Evolutionary conservation across 2,113 vertebrate species (phyloP).

Genomic region (Rhagologus leucostigma): DNA sequence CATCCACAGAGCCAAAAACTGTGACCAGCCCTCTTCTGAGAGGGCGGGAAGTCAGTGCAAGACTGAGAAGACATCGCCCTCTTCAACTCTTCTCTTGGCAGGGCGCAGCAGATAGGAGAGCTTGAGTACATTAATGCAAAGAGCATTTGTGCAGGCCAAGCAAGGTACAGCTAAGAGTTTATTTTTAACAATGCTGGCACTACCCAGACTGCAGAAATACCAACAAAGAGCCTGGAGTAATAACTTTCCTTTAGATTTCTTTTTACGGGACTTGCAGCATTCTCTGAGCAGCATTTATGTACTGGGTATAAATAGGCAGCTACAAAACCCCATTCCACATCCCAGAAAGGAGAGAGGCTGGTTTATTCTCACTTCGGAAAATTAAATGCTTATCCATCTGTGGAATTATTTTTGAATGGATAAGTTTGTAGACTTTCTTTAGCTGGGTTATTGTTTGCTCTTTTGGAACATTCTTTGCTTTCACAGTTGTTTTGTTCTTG

Average conservation of each 20-base stretch:
- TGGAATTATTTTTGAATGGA: constrained; percentile 35
- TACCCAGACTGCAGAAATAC: background rate
- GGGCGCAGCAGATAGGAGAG: background rate
- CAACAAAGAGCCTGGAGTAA: constrained; percentile 19
- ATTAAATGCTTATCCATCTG: constrained; percentile 37
- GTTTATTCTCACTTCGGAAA: constrained; percentile 20
- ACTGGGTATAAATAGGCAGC: constrained; percentile 30
- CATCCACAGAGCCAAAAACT: background rate
- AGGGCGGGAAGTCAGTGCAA: background rate
- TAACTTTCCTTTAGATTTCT: constrained; percentile 4
- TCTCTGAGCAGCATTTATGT: background rate
- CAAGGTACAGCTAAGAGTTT: background rate
- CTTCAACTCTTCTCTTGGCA: background rate
- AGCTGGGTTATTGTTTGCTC: background rate
- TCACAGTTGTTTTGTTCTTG: constrained; percentile 3
- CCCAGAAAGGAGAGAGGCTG: background rate
- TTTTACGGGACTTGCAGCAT: background rate
- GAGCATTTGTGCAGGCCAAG: background rate
- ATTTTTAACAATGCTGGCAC: background rate
- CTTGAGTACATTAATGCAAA: background rate
- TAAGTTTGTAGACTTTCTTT: background rate
- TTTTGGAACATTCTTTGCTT: background rate
- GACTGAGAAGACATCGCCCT: background rate
- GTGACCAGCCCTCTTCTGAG: background rate
- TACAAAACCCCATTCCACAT: background rate